These are phyloP conservation scores for Urechis unicinctus DNA, from an alignment of 2,888 invertebrate genomes.

Conservation along the genomic window DNA sequence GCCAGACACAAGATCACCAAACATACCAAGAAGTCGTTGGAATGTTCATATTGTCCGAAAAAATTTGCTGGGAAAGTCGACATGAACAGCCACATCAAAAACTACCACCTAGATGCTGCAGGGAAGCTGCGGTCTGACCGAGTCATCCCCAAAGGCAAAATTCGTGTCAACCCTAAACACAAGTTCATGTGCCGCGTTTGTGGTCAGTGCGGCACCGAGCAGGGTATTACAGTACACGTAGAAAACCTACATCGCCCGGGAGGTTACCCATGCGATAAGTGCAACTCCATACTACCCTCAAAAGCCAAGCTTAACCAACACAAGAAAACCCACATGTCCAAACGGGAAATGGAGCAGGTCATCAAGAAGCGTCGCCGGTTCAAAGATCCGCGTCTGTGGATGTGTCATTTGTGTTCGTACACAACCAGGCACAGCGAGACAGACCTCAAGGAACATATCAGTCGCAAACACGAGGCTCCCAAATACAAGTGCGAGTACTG, in stretches of 20 bases:
- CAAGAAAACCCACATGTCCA: not conserved
- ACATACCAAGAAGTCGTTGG: not conserved
- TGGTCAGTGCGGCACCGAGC: not conserved
- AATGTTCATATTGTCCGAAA: not conserved
- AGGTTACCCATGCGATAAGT: not conserved
- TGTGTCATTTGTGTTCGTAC: not conserved
- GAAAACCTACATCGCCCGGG: not conserved
- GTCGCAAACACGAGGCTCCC: not conserved
- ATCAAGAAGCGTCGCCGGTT: not conserved
- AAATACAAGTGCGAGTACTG: not conserved
- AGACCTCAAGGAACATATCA: not conserved
- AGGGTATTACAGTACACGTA: not conserved
- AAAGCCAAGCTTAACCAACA: not conserved
- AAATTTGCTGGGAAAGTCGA: not conserved
- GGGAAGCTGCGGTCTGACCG: no score
- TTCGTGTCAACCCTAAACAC: no score
- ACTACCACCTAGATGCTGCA: no score
- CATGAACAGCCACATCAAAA: not conserved
- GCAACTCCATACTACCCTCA: not conserved
- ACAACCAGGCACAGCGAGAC: not conserved
- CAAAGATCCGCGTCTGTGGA: not conserved
- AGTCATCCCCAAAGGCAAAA: no score
- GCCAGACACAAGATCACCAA: not conserved
- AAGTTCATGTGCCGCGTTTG: not conserved
- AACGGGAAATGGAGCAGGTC: not conserved